These are phyloP conservation scores for Xenopus borealis DNA, from an alignment of 2,113 vertebrate genomes.

Conservation along the genomic window DNA sequence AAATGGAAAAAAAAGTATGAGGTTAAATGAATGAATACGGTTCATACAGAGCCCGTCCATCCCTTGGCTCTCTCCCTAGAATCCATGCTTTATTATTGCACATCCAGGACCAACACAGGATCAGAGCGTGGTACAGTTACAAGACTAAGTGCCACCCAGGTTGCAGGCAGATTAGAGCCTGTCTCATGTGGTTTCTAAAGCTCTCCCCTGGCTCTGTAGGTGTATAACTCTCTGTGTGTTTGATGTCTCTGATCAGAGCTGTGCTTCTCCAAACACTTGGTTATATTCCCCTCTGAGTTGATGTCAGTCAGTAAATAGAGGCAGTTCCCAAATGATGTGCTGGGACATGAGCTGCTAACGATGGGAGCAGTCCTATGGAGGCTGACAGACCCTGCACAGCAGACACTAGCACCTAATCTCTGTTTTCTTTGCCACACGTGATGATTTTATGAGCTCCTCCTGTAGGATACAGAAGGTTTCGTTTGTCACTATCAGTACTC, in stretches of 20 bases:
- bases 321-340: background rate
- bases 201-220: conserved; percentile 11
- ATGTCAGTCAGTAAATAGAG: conserved; percentile 12
- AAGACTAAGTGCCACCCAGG: conserved; percentile 11
- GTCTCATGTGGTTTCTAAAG: conserved; percentile 30
- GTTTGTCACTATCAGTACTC: conserved; percentile 40
- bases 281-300: background rate
- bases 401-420: conserved; percentile 38
- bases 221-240: conserved; percentile 29
- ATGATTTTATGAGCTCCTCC: conserved; percentile 48
- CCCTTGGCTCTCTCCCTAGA: no score
- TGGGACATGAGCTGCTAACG: background rate
- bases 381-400: conserved; percentile 29
- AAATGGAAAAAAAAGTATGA: no score
- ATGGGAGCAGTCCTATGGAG: conserved; percentile 6
- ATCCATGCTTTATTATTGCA: background rate
- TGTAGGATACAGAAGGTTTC: conserved; percentile 35
- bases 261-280: conserved; percentile 42
- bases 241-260: conserved; percentile 38
- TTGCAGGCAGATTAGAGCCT: conserved; percentile 35
- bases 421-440: conserved; percentile 49
- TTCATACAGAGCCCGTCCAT: no score
- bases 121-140: background rate
- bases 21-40: no score
- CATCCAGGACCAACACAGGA: background rate